Evolutionary conservation across 1,140 invertebrate species (phyloP).

Genomic region (Temnothorax nylanderi): DNA sequence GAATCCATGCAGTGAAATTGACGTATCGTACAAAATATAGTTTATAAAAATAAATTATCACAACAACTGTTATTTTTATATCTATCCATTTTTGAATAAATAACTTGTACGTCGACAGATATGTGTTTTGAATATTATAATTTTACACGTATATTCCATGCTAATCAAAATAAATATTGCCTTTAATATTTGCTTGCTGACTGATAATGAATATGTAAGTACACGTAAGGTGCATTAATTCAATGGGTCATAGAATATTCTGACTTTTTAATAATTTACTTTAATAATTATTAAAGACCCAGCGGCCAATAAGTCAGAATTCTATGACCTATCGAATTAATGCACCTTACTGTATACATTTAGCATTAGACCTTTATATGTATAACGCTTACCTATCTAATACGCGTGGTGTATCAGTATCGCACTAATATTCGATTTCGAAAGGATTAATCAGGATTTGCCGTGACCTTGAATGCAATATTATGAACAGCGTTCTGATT

Average conservation of each 20-base stretch:
- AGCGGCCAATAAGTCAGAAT: too few species aligned
- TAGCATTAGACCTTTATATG: too few species aligned
- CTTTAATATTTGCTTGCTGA: too few species aligned
- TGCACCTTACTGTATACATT: too few species aligned
- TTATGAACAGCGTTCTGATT: background rate
- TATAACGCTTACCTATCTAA: background rate
- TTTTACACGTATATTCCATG: background rate
- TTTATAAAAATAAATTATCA: slow-evolving; percentile 26
- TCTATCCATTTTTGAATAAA: background rate
- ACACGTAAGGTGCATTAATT: too few species aligned
- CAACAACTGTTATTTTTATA: background rate
- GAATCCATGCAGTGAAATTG: background rate
- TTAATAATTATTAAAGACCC: too few species aligned
- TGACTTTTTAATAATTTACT: too few species aligned
- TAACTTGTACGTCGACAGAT: background rate
- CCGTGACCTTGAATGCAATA: slow-evolving; percentile 23
- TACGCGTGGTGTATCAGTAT: background rate
- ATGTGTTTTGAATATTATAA: background rate
- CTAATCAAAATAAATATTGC: slow-evolving; percentile 7
- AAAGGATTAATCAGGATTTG: slow-evolving; percentile 31
- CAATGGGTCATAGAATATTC: too few species aligned
- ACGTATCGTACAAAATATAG: slow-evolving; percentile 3
- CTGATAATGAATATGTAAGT: too few species aligned
- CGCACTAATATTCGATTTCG: background rate
- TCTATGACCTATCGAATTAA: too few species aligned